These are phyloP conservation scores for Philypnodon macrostomus DNA, from an alignment of 2,797 vertebrate genomes.

Conservation along the genomic window DNA sequence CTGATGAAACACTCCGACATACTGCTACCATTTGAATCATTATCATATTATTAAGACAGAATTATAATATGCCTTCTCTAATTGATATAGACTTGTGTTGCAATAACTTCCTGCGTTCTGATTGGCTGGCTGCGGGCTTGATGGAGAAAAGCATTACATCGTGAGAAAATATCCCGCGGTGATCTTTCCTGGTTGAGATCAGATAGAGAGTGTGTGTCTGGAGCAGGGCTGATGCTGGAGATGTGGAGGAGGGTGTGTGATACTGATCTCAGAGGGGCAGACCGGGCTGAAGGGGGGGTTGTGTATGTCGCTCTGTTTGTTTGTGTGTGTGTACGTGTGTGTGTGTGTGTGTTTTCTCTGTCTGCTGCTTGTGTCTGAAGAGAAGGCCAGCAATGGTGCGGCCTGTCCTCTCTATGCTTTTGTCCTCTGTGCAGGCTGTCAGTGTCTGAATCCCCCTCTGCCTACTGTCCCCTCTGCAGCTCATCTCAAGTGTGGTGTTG, in stretches of 20 bases:
- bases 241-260: constrained; percentile 62
- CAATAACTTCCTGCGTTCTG: constrained; percentile 28
- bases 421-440: constrained; percentile 53
- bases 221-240: constrained; percentile 48
- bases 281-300: no score
- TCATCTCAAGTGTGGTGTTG: neutral
- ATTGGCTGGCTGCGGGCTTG: constrained; percentile 37
- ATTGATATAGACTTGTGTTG: constrained; percentile 47
- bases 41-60: constrained; percentile 48
- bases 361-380: constrained; percentile 44
- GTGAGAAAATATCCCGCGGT: constrained; percentile 59
- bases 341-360: constrained; percentile 56
- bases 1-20: constrained; percentile 71
- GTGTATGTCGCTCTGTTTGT: no score
- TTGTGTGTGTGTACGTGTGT: no score
- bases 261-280: constrained; percentile 53
- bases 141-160: constrained; percentile 44
- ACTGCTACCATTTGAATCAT: constrained; percentile 42
- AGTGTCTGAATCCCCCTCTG: constrained; percentile 49
- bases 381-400: constrained; percentile 62
- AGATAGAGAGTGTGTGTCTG: constrained; percentile 58
- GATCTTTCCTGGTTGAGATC: constrained; percentile 69
- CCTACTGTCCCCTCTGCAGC: constrained; percentile 14
- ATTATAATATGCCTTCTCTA: constrained; percentile 34
- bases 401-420: constrained; percentile 58